These are phyloP conservation scores for Porites cylindrica DNA, from an alignment of 92 coral and sea anemone species.

Conservation along the genomic window DNA sequence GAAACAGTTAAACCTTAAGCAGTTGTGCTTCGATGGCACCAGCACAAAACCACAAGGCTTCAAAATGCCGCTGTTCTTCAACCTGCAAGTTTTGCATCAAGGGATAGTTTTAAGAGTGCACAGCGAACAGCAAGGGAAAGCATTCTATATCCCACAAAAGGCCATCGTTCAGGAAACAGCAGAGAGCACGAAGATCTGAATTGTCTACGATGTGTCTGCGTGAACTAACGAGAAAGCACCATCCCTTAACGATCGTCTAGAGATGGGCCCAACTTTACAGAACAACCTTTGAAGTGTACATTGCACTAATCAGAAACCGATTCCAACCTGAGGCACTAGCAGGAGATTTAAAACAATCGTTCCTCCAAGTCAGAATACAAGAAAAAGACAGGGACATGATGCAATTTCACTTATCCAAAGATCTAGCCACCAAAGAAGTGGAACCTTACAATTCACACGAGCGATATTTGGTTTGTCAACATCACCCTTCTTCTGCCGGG, in stretches of 20 bases:
- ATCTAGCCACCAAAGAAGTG: slow-evolving; percentile 25
- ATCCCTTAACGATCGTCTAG: no score
- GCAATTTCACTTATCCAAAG: slow-evolving; percentile 46
- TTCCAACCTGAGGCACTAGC: slow-evolving; percentile 41
- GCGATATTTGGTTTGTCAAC: slow-evolving; percentile 53
- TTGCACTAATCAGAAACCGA: slow-evolving; percentile 26
- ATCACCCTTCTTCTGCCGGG: slow-evolving; percentile 49
- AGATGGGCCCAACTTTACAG: slow-evolving; percentile 15
- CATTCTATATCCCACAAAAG: slow-evolving; percentile 58
- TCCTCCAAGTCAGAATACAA: slow-evolving; percentile 17
- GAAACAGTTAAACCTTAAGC: slow-evolving; percentile 30
- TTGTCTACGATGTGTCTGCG: slow-evolving; percentile 64
- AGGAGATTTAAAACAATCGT: slow-evolving; percentile 10
- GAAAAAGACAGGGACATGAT: slow-evolving; percentile 27
- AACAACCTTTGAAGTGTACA: slow-evolving; percentile 21
- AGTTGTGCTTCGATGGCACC: slow-evolving; percentile 62
- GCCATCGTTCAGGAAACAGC: slow-evolving; percentile 66
- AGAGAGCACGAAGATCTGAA: slow-evolving; percentile 60
- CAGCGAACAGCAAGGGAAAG: slow-evolving; percentile 25
- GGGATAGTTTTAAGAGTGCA: slow-evolving; percentile 53
- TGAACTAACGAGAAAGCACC: slow-evolving; percentile 20
- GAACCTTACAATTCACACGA: slow-evolving; percentile 32
- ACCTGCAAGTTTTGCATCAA: slow-evolving; percentile 43
- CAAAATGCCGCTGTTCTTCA: slow-evolving; percentile 29
- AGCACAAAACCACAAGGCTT: slow-evolving; percentile 48